These are phyloP conservation scores for Acanthurus leucopareius DNA, from an alignment of 2,797 vertebrate genomes.

Conservation along the genomic window DNA sequence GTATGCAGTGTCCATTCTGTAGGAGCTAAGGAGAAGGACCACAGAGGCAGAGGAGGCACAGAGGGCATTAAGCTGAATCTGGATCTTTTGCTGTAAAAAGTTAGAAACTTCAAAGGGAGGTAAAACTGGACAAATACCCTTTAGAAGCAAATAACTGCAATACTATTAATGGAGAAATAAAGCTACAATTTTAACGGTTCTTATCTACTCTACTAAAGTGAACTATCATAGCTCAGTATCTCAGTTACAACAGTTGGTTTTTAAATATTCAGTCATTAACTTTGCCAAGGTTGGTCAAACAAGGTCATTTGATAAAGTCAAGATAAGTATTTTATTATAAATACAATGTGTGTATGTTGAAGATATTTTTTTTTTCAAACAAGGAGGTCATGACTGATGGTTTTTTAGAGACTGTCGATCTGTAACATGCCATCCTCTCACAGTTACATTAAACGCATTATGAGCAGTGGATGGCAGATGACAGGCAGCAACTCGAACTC, in stretches of 20 bases:
- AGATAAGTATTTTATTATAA: constrained; percentile 38
- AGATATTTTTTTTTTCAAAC: neutral
- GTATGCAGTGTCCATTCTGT: constrained; percentile 18
- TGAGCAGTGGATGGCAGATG: constrained; percentile 25
- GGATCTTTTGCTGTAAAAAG: constrained; percentile 28
- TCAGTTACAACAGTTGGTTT: neutral
- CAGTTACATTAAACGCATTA: constrained; percentile 15
- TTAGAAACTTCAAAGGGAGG: constrained; percentile 13
- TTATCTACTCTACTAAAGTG: neutral
- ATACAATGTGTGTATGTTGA: constrained; percentile 7
- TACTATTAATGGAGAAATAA: constrained; percentile 38
- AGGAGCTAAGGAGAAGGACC: neutral
- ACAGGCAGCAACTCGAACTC: constrained; percentile 10
- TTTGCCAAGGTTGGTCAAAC: constrained; percentile 54
- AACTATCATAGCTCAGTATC: neutral
- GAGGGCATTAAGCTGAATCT: constrained; percentile 2
- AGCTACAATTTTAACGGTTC: neutral
- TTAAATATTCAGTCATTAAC: constrained; percentile 24
- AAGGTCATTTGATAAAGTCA: constrained; percentile 18
- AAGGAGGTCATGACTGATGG: constrained; percentile 17
- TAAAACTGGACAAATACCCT: constrained; percentile 6
- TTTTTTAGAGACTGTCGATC: constrained; percentile 21
- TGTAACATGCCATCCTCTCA: constrained; percentile 17
- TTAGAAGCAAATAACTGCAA: constrained; percentile 1
- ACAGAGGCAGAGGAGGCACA: neutral